Conservation (phyloP, 1,140 invertebrate species). For the Polypedilum vanderplanki region DNA sequence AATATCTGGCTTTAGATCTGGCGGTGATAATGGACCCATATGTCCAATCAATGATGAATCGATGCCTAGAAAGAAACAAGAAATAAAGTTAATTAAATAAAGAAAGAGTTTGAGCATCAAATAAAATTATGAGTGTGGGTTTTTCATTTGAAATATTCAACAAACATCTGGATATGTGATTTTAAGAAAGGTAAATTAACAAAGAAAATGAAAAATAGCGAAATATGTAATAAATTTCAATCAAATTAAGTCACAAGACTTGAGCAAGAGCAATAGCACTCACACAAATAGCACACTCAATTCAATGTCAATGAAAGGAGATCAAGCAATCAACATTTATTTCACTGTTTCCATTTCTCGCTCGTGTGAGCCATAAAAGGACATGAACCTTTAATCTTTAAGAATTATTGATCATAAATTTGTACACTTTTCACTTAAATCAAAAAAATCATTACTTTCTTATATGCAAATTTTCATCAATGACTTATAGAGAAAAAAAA, state of each 20-base stretch:
- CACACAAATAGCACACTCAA: no score
- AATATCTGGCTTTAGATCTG: conserved; percentile 80
- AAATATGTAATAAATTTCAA: neutral
- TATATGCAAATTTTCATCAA: neutral
- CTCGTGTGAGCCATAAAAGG: neutral
- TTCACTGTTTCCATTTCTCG: no score
- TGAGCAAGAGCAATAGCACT: no score
- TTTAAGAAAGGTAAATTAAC: neutral
- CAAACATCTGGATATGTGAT: neutral
- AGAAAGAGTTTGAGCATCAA: neutral
- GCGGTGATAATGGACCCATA: conserved; percentile 73
- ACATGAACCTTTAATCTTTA: conserved; percentile 19
- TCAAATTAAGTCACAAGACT: neutral
- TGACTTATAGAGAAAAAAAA: neutral
- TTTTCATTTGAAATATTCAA: neutral
- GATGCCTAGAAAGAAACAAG: conserved; percentile 52
- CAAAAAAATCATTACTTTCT: no score
- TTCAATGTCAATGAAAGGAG: no score
- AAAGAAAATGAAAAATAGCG: conserved; percentile 5
- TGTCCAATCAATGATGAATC: conserved; percentile 61
- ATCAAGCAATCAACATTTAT: no score
- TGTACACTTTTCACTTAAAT: no score
- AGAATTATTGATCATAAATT: conserved; percentile 17
- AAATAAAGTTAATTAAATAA: conserved; percentile 25
- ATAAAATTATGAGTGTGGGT: neutral